Evolutionary conservation across 2,888 invertebrate species (phyloP).

Genomic region (Stomorhina lunata): DNA sequence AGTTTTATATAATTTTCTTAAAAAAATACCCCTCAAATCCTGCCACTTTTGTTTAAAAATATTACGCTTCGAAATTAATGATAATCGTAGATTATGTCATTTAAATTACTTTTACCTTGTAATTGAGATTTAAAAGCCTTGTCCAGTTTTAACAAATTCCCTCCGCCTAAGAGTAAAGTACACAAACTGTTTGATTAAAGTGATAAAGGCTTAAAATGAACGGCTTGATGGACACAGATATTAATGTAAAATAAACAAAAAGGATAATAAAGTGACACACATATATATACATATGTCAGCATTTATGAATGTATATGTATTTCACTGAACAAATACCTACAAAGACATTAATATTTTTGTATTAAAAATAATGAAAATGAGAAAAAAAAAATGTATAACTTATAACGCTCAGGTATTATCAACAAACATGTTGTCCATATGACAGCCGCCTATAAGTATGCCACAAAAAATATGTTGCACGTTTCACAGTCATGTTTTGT

Average conservation of each 20-base stretch:
- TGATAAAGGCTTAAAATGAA: slow-evolving; percentile 44
- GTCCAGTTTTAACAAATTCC: no score
- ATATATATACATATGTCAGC: neutral
- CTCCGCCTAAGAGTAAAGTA: no score
- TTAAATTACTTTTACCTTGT: no score
- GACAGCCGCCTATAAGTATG: slow-evolving; percentile 58
- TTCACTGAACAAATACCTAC: neutral
- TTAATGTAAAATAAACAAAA: neutral
- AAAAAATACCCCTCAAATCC: no score
- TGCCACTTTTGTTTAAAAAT: no score
- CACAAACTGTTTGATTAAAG: neutral
- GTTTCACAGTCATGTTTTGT: slow-evolving; percentile 15
- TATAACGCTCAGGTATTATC: slow-evolving; percentile 51
- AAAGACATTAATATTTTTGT: neutral
- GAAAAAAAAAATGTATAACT: slow-evolving; percentile 30
- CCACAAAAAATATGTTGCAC: slow-evolving; percentile 63
- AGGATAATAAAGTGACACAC: neutral
- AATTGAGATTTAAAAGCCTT: no score
- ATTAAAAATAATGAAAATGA: neutral
- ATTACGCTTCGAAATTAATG: no score
- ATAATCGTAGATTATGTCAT: no score
- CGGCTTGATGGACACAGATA: slow-evolving; percentile 24
- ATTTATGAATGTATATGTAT: neutral
- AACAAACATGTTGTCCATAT: slow-evolving; percentile 58
- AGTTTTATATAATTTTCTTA: no score